These are phyloP conservation scores for Carcina quercana DNA, from an alignment of 2,888 invertebrate genomes.

Conservation along the genomic window DNA sequence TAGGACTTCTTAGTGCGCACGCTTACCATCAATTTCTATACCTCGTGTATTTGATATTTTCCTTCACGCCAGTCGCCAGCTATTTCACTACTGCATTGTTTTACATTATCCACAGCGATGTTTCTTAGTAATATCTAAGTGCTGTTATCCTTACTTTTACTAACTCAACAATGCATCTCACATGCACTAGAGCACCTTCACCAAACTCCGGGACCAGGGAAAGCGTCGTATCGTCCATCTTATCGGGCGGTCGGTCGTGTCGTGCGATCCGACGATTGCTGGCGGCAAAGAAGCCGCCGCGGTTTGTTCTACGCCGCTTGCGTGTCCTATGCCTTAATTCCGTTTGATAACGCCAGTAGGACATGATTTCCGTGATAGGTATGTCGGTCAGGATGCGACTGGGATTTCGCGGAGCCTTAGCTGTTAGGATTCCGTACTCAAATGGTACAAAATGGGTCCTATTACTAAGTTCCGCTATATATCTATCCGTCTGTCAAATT, in stretches of 20 bases:
- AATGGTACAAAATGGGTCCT: no score
- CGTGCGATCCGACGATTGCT: conserved; percentile 21
- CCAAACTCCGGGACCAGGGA: conserved; percentile 9
- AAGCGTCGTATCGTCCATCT: conserved; percentile 13
- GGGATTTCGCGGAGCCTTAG: no score
- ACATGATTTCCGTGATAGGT: neutral
- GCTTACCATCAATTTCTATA: no score
- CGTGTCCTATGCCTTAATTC: conserved; percentile 5
- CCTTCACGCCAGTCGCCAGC: no score
- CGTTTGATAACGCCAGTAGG: conserved; percentile 1
- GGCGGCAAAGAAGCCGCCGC: conserved; percentile 21
- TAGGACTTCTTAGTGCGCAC: no score
- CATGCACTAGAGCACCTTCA: conserved; percentile 10
- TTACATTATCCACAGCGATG: no score
- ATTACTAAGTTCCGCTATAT: no score
- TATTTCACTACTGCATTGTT: no score
- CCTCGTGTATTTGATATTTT: no score
- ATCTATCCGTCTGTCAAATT: no score
- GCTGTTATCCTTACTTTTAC: neutral
- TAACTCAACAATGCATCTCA: conserved; percentile 1
- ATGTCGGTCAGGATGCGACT: neutral
- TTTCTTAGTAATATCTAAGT: no score
- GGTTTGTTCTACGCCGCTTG: conserved; percentile 16
- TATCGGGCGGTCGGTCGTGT: conserved; percentile 17
- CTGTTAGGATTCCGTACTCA: no score